These are phyloP conservation scores for Otus scops DNA, from an alignment of 2,797 vertebrate genomes.

Conservation along the genomic window DNA sequence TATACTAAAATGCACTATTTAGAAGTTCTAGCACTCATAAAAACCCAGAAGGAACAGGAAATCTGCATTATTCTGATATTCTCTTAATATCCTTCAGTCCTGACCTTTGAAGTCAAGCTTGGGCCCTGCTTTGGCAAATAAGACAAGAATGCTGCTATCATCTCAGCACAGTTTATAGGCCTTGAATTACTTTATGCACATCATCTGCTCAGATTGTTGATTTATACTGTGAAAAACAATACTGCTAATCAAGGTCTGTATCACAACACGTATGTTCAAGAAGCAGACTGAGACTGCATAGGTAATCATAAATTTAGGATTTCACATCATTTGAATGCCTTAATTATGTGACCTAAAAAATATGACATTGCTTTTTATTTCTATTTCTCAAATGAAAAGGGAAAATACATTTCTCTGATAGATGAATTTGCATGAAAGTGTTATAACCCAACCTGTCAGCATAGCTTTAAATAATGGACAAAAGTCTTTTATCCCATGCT, in stretches of 20 bases:
- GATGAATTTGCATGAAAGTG: neutral
- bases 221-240: neutral
- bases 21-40: neutral
- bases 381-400: neutral
- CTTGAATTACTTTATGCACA: neutral
- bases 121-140: neutral
- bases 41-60: neutral
- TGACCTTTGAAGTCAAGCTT: neutral
- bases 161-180: neutral
- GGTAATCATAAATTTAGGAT: neutral
- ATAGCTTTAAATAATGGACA: neutral
- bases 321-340: neutral
- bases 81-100: neutral
- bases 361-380: neutral
- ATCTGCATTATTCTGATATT: neutral
- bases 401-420: neutral
- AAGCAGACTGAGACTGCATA: neutral
- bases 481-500: neutral
- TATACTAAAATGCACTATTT: neutral
- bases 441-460: neutral
- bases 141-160: neutral
- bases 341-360: neutral
- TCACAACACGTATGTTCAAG: neutral
- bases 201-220: neutral
- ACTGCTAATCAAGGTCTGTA: neutral